phyloP scores from a whole-genome alignment of 2,797 vertebrate species.

The Zonotrichia albicollis region DNA sequence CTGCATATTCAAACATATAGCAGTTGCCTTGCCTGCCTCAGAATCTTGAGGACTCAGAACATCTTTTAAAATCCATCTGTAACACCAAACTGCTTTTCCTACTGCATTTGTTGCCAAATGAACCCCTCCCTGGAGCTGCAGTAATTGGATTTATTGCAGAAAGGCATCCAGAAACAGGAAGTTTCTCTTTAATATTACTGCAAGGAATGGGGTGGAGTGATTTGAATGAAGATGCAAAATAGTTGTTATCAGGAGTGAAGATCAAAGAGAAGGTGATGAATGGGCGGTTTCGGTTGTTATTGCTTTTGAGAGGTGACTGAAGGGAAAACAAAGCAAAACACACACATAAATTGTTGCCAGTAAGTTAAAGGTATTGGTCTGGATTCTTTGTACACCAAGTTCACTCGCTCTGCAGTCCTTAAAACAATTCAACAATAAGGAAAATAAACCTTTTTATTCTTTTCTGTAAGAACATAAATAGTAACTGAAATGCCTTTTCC shows the following conservation, averaged over 20 bases:
- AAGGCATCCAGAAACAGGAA: constrained; percentile 32
- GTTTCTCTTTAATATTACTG: constrained; percentile 20
- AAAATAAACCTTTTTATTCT: background rate
- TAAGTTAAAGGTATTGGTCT: background rate
- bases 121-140: background rate
- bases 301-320: constrained; percentile 40
- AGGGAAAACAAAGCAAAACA: constrained; percentile 20
- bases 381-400: background rate
- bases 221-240: background rate
- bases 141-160: constrained; percentile 8
- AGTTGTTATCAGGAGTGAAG: background rate
- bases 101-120: background rate
- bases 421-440: background rate
- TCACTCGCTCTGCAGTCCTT: background rate
- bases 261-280: constrained; percentile 51
- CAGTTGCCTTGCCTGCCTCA: background rate
- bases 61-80: background rate
- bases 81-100: background rate
- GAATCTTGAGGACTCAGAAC: background rate
- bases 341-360: background rate
- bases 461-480: background rate
- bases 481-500: background rate
- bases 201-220: constrained; percentile 53
- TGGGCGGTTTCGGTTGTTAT: background rate
- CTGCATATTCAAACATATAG: background rate